Evolutionary conservation across 2,113 vertebrate species (phyloP).

Genomic region (Xenopus borealis): DNA sequence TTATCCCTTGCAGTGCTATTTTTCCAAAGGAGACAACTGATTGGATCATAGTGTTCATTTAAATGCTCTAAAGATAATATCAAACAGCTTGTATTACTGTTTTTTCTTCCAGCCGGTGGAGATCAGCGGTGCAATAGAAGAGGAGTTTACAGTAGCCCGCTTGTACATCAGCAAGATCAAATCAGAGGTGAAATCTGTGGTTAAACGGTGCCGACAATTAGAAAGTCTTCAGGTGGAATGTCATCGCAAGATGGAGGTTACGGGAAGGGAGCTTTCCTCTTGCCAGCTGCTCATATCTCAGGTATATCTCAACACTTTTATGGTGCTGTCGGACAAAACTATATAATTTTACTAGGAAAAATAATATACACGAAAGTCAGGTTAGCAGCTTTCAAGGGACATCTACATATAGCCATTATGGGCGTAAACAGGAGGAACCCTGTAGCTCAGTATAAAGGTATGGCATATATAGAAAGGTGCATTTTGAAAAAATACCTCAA

Average conservation of each 20-base stretch:
- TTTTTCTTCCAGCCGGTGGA: conserved; percentile 72
- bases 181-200: conserved; percentile 90
- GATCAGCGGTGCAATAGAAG: conserved; percentile 84
- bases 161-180: conserved; percentile 93
- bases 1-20: too few species aligned
- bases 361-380: not conserved
- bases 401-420: too few species aligned
- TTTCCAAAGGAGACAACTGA: too few species aligned
- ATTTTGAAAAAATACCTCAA: too few species aligned
- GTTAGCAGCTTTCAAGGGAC: too few species aligned
- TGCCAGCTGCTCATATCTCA: conserved; percentile 93
- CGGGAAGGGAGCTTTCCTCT: conserved; percentile 80
- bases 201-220: conserved; percentile 86
- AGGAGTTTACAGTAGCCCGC: conserved; percentile 87
- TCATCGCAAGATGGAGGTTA: conserved; percentile 93
- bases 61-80: too few species aligned
- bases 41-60: too few species aligned
- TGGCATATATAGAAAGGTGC: too few species aligned
- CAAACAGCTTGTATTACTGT: not conserved
- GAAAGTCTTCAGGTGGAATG: conserved; percentile 85
- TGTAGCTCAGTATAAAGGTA: too few species aligned
- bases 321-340: not conserved
- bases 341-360: not conserved
- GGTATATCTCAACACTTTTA: conserved; percentile 57
- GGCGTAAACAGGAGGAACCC: too few species aligned